Evolutionary conservation across 1,140 invertebrate genomes (phyloP).

Genomic region (Tyrophagus putrescentiae): DNA sequence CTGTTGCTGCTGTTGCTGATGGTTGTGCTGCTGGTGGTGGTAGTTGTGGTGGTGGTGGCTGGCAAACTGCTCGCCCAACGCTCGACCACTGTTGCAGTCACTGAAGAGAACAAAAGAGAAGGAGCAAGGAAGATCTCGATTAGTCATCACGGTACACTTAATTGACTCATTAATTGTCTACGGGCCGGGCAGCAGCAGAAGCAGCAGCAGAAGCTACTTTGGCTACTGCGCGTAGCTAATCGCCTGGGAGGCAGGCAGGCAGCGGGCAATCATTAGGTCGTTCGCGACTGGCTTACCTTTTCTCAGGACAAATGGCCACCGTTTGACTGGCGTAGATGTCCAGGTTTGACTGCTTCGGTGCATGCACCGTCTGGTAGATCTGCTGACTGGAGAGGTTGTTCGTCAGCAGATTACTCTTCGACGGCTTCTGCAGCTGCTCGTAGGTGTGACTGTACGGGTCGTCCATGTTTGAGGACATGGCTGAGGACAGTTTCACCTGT

Average conservation of each 20-base stretch:
- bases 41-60: no score
- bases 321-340: background rate
- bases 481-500: background rate
- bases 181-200: background rate
- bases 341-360: slow-evolving; percentile 1
- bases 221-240: no score
- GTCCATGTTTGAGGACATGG: background rate
- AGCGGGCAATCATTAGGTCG: background rate
- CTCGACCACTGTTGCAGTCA: no score
- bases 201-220: no score
- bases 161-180: slow-evolving; percentile 10
- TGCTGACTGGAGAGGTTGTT: background rate
- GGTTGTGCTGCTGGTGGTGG: background rate
- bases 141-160: background rate
- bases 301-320: background rate
- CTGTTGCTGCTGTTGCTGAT: no score
- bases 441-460: slow-evolving; percentile 13
- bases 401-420: background rate
- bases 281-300: slow-evolving; percentile 1
- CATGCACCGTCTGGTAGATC: no score
- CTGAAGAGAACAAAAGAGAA: background rate
- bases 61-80: no score
- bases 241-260: background rate
- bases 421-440: slow-evolving; percentile 9
- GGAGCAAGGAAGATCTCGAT: background rate